phyloP scores from a whole-genome alignment of 2,888 invertebrate genomes.

The Dasypogon diadema region DNA sequence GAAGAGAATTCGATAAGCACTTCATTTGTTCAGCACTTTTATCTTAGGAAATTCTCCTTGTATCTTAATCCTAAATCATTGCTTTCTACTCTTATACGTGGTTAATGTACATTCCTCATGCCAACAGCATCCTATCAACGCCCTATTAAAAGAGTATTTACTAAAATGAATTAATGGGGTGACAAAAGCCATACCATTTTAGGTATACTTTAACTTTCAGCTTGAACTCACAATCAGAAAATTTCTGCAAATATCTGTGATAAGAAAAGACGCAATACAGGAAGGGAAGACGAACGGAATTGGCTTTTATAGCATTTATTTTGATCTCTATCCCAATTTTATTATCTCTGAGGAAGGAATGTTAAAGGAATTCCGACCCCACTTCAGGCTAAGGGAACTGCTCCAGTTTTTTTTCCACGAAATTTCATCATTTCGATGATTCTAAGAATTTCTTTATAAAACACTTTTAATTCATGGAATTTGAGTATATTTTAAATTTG shows the following conservation, averaged over 20 bases:
- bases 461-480: conserved; percentile 17
- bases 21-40: too few species aligned
- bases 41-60: too few species aligned
- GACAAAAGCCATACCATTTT: neutral
- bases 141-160: neutral
- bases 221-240: neutral
- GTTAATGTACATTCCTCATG: too few species aligned
- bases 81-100: too few species aligned
- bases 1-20: too few species aligned
- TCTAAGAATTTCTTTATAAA: conserved; percentile 14
- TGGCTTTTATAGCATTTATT: conserved; percentile 3
- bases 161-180: neutral
- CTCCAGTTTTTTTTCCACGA: neutral
- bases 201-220: neutral
- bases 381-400: neutral
- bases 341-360: conserved; percentile 3
- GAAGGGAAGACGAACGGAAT: neutral
- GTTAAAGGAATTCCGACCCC: conserved; percentile 5
- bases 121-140: too few species aligned
- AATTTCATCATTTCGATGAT: neutral
- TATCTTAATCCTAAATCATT: too few species aligned
- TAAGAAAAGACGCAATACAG: neutral
- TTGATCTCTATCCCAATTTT: conserved; percentile 23
- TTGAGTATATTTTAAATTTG: too few species aligned
- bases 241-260: neutral